phyloP scores from a whole-genome alignment of 2,888 invertebrate genomes.

The Bugulina stolonifera region DNA sequence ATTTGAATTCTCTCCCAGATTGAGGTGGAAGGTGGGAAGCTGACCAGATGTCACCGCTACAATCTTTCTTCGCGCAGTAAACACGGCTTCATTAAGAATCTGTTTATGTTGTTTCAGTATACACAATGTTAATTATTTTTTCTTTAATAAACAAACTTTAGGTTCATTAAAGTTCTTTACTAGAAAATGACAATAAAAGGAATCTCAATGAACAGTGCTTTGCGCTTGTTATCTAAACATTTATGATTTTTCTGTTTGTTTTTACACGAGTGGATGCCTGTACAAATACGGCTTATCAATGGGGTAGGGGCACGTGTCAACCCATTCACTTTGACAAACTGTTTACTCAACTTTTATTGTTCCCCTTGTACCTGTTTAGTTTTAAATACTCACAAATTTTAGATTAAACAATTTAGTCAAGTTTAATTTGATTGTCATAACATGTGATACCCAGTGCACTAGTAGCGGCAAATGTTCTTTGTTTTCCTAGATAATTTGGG shows the following conservation, averaged over 20 bases:
- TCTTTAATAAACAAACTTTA: neutral
- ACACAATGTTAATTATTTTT: neutral
- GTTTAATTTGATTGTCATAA: too few relatives aligned
- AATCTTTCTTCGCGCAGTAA: too few relatives aligned
- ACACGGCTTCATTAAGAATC: too few relatives aligned
- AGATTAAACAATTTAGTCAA: neutral
- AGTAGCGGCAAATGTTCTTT: neutral
- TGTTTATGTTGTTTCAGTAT: neutral
- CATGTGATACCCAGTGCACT: neutral
- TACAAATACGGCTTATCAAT: neutral
- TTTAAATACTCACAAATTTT: neutral
- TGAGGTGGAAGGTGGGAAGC: neutral
- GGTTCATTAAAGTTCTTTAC: neutral
- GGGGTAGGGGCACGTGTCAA: conserved; percentile 10
- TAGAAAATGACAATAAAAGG: neutral
- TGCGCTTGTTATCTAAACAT: neutral
- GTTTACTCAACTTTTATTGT: conserved; percentile 8
- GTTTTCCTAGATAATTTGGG: too few relatives aligned
- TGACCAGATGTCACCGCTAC: too few relatives aligned
- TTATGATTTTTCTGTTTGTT: neutral
- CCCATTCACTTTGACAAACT: neutral
- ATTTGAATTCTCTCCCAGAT: too few relatives aligned
- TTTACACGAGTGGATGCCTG: neutral
- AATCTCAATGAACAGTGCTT: neutral
- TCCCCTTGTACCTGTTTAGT: neutral